Evolutionary conservation across 2,797 vertebrate species (phyloP), one percentile per base, ranked within the genome.

Genomic region (Pseudochromis fuscus): DNA sequence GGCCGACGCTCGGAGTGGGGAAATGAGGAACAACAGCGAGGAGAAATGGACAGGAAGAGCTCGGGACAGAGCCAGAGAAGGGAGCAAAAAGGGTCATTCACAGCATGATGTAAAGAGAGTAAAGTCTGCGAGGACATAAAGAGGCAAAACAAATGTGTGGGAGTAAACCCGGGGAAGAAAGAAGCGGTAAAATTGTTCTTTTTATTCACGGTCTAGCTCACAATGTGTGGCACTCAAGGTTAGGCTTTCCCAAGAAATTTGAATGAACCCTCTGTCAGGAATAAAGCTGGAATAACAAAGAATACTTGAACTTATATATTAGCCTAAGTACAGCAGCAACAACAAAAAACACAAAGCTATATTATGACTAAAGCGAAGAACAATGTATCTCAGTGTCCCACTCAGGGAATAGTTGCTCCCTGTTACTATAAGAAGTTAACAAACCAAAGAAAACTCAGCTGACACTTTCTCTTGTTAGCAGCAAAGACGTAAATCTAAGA

Each of bases 121-220:
- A 30, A 46, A 62, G 52, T 38, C 31, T 35, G 9, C 16, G n/a
- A 15, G 24, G 49, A 65, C 48, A 73, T 15, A 24, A 0, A 0
- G 35, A 49, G 11, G 3, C 12, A 58, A 61, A 48, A 35, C n/a
- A n/a, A 35, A 21, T 30, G 21, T 16, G 40, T 44, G 9, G 40
- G n/a, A 30, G n/a, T 35, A 8, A 27, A 70, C 33, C 51, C 5
- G n/a, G n/a, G n/a, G 46, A 52, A 45, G 35, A 46, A 27, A 62
- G 30, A n/a, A 56, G n/a, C 9, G 42, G 25, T 18, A 62, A 50
- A 65, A 77, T 52, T 28, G n/a, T 59, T 38, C 4, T 13, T 75
- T 76, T 69, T 65, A 67, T 61, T 61, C 7, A 68, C 53, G 45
- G 21, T 53, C 27, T 76, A 56, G 65, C 51, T 64, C 63, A 57